Base-by-base conservation (phyloP, 2,888 invertebrate species). In the Myopa testacea region DNA sequence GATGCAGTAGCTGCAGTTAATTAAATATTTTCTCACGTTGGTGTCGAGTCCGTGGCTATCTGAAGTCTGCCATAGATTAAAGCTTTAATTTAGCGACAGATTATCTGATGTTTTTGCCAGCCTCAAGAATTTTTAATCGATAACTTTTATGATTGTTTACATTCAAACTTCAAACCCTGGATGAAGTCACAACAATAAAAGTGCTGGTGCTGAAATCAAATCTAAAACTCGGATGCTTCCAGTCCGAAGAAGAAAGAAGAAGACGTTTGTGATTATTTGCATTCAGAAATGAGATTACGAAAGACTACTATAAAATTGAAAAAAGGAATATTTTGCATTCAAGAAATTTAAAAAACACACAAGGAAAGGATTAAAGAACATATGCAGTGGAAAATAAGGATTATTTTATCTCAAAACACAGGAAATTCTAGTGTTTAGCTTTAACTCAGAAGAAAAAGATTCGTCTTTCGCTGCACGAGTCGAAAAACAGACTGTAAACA, bases 121-220 rank as follows among this genome's bases (percentile, higher is more conserved):
- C 45, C 1, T 45, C 45, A 10, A 45, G 45, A 45, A 10, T 45
- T 45, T 45, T 8, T 45, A 45, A 45, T 55, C 16, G 55, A 55
- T n/a, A n/a, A 67, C 52, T 55, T 34, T 58, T 67, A 67, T 37
- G 38, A 63, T 55, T 5, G 58, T 37, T 26, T 60, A 60, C 72
- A 19, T 65, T 63, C 26, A 58, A 37, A 73, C 63, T 75, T 76
- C 45, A 71, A 70, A 45, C 73, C 73, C 68, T 79, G 69, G 65
- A 62, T 63, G 78, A 72, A 78, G 77, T 78, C 26, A 78, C 77
- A 78, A 76, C 76, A 76, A 73, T 73, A 70, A 76, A 76, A 78
- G 73, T 45, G 6, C 7, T 45, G 45, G 45, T 45, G 45, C 6
- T 8, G 10, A 45, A 8, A 45, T 45, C 45, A 45, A 26, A 26